Evolutionary conservation across 2,113 vertebrate genomes (phyloP).

Genomic region (Rhabdomys dilectus): DNA sequence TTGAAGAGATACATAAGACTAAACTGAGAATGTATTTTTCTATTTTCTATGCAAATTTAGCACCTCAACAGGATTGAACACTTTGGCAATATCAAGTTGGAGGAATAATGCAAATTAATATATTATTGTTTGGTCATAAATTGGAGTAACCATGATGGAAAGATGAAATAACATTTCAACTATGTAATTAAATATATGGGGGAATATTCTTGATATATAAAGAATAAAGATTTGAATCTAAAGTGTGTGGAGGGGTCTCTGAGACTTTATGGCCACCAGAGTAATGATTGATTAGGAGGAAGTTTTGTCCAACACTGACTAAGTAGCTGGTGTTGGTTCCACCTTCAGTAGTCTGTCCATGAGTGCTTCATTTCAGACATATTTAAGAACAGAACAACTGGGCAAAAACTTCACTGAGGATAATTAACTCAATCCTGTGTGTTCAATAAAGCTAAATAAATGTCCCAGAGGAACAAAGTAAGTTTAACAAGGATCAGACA

Average conservation of each 20-base stretch:
- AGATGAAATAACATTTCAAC: background rate
- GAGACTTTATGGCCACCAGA: background rate
- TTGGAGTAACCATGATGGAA: background rate
- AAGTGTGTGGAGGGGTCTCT: background rate
- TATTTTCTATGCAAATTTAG: background rate
- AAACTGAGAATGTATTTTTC: background rate
- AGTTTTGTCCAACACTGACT: background rate
- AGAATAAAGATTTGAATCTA: background rate
- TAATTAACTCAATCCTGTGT: background rate
- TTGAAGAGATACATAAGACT: background rate
- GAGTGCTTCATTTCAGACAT: background rate
- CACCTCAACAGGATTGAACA: background rate
- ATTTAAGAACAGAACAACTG: background rate
- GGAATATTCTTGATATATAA: background rate
- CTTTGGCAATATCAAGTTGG: background rate
- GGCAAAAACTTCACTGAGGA: background rate
- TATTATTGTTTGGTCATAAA: background rate
- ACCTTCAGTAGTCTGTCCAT: background rate
- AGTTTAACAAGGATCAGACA: background rate
- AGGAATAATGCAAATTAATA: background rate
- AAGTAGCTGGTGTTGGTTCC: background rate
- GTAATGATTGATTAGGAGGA: background rate
- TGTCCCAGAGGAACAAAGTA: background rate
- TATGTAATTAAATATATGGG: background rate
- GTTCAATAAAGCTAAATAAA: background rate